Conservation (phyloP, 2,888 invertebrate species). For the Stenotaenia linearis region DNA sequence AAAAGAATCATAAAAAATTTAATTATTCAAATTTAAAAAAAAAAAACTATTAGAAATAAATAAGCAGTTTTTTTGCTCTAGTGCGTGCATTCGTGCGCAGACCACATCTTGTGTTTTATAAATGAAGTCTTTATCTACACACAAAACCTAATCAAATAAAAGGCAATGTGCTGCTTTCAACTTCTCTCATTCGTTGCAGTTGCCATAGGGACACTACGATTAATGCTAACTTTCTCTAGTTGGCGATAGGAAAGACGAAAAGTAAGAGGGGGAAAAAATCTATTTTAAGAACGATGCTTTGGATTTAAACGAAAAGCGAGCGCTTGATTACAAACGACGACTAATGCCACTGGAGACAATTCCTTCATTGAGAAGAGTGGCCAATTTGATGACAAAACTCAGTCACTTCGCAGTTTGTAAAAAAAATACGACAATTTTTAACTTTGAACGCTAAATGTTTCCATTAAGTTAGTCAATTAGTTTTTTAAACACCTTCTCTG, state of each 20-base stretch:
- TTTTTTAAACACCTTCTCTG: background rate
- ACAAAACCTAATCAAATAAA: constrained; percentile 22
- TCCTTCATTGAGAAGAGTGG: constrained; percentile 19
- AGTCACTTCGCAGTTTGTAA: background rate
- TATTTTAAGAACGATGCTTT: constrained; percentile 7
- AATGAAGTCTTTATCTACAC: constrained; percentile 24
- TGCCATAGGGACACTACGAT: constrained; percentile 4
- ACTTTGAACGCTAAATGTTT: constrained; percentile 5
- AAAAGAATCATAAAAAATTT: background rate
- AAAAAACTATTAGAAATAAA: background rate
- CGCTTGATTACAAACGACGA: constrained; percentile 16
- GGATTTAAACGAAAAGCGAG: constrained; percentile 21
- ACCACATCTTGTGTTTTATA: background rate
- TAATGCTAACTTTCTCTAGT: constrained; percentile 14
- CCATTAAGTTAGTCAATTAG: background rate
- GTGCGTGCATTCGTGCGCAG: background rate
- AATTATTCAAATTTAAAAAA: background rate
- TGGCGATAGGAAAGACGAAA: constrained; percentile 1
- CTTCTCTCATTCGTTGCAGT: background rate
- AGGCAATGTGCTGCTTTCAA: constrained; percentile 12
- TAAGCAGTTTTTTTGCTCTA: background rate
- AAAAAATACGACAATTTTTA: background rate
- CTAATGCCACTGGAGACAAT: constrained; percentile 23
- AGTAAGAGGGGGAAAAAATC: background rate
- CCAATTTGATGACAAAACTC: constrained; percentile 15